A percentile compares a stretch with the other conserved stretches of the same genome.
phyloP scores from a whole-genome alignment of 2,113 vertebrate species.

The Saimiri boliviensis region DNA sequence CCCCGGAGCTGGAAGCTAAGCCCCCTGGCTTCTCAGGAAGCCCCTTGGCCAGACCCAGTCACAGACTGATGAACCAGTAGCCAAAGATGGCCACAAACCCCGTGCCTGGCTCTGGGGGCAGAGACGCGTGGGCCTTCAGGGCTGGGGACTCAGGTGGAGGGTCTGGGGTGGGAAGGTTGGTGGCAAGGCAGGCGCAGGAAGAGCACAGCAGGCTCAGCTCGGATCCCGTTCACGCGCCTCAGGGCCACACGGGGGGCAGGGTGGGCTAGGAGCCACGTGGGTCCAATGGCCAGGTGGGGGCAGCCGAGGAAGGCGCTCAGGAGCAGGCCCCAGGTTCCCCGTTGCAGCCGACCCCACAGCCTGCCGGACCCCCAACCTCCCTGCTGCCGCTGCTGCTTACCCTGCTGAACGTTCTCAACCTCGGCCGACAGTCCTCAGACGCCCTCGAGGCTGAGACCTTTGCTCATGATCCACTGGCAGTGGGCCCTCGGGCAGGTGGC shows the following conservation, averaged over 20 bases:
- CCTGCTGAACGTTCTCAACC: not conserved
- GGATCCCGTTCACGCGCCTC: not conserved
- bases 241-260: rapidly evolving
- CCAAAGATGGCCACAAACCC: not conserved
- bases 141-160: not conserved
- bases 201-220: not conserved
- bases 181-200: not conserved
- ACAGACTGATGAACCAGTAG: too few species aligned
- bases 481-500: not conserved
- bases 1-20: not conserved
- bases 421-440: not conserved
- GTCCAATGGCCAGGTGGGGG: not conserved
- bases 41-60: not conserved
- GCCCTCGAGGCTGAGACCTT: not conserved
- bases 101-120: rapidly evolving
- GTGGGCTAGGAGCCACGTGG: not conserved
- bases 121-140: not conserved
- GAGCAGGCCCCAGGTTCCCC: too few species aligned
- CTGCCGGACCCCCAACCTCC: too few species aligned
- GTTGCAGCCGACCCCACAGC: not conserved
- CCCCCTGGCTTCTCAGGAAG: not conserved
- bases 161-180: not conserved
- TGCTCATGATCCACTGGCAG: too few species aligned
- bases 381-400: not conserved
- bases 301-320: not conserved